phyloP scores from a whole-genome alignment of 2,888 invertebrate species.

The Lasioglossum villosulum region DNA sequence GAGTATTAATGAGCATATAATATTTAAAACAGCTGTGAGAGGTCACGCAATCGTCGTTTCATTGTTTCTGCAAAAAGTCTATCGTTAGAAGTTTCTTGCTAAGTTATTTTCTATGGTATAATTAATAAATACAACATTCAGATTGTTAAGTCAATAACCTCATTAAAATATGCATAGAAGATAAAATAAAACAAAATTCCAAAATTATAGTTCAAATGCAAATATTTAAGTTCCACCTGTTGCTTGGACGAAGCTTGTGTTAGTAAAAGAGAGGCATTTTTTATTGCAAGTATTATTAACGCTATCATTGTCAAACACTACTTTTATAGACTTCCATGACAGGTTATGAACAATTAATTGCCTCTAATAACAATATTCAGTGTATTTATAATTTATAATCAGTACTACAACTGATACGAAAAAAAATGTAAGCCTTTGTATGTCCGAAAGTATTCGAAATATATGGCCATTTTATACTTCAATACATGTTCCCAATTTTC shows the following conservation, averaged over 20 bases:
- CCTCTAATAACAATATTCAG: neutral
- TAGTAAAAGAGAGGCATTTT: neutral
- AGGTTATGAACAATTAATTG: constrained; percentile 3
- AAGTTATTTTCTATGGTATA: constrained; percentile 18
- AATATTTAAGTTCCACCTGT: neutral
- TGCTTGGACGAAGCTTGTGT: neutral
- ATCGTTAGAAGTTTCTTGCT: constrained; percentile 46
- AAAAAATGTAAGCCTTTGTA: constrained; percentile 46
- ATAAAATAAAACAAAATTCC: neutral
- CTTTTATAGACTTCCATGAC: neutral
- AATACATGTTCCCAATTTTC: neutral
- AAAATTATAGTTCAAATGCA: neutral
- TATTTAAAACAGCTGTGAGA: neutral
- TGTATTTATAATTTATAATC: constrained; percentile 23
- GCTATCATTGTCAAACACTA: neutral
- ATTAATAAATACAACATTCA: constrained; percentile 20
- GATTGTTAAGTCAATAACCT: neutral
- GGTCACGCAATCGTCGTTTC: neutral
- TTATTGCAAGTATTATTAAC: constrained; percentile 5
- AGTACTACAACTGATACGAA: constrained; percentile 16
- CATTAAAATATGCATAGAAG: neutral
- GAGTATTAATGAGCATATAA: neutral
- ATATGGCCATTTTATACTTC: constrained; percentile 51
- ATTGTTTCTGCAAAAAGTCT: constrained; percentile 14
- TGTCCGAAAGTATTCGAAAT: constrained; percentile 37